These are phyloP conservation scores for Xylota segnis DNA, from an alignment of 2,888 invertebrate genomes.

Conservation along the genomic window DNA sequence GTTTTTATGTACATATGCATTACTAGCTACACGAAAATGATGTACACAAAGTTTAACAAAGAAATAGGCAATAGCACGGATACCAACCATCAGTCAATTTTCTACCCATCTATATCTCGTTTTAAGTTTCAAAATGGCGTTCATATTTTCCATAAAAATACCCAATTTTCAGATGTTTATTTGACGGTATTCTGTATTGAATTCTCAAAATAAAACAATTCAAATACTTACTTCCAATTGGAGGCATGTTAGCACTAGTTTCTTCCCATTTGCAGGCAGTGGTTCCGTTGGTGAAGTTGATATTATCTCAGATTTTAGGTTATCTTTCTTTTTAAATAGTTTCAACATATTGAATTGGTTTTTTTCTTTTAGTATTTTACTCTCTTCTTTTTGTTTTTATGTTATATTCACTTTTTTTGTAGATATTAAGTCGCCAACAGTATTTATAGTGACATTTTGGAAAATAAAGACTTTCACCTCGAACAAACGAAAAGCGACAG, in stretches of 20 bases:
- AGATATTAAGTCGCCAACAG: background rate
- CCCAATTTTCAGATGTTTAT: background rate
- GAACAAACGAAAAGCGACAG: constrained; percentile 48
- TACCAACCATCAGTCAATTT: too few relatives aligned
- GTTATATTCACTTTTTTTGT: background rate
- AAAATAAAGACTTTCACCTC: constrained; percentile 32
- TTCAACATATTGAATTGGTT: constrained; percentile 58
- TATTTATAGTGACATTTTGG: constrained; percentile 56
- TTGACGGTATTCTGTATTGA: background rate
- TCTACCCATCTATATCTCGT: too few relatives aligned
- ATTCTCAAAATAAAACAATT: background rate
- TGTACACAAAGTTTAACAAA: too few relatives aligned
- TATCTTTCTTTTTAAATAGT: constrained; percentile 69
- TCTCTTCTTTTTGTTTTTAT: background rate
- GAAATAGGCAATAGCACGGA: too few relatives aligned
- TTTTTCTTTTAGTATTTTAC: background rate
- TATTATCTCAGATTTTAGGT: constrained; percentile 83
- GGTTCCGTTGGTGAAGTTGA: constrained; percentile 79
- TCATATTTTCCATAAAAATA: background rate
- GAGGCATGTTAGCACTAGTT: constrained; percentile 82
- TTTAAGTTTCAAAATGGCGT: too few relatives aligned
- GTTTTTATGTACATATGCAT: too few relatives aligned
- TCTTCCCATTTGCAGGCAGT: constrained; percentile 82
- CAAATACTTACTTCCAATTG: constrained; percentile 84
- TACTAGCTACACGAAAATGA: too few relatives aligned